Evolutionary conservation across 2,113 vertebrate genomes (phyloP).

Genomic region (Riparia riparia): DNA sequence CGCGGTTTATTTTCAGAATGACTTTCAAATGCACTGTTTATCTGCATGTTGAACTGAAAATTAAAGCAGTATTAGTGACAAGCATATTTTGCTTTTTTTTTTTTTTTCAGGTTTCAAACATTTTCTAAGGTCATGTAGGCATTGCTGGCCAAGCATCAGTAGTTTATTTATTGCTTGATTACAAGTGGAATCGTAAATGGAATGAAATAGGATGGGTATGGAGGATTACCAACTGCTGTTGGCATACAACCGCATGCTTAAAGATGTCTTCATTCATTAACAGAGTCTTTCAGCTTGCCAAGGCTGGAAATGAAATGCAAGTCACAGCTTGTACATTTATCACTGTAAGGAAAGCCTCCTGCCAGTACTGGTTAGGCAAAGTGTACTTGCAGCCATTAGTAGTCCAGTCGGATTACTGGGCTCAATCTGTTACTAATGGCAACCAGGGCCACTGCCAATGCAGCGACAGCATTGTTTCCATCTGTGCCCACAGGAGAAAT

Average conservation of each 20-base stretch:
- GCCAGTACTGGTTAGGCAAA: conserved; percentile 57
- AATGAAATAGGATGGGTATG: conserved; percentile 67
- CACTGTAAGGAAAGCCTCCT: conserved; percentile 50
- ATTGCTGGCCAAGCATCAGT: conserved; percentile 21
- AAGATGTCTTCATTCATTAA: conserved; percentile 78
- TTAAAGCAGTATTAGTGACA: not conserved
- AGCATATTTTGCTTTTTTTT: conserved; percentile 3
- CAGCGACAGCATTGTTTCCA: conserved; percentile 29
- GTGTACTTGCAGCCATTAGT: conserved; percentile 50
- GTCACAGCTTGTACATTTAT: conserved; percentile 68
- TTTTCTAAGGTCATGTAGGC: conserved; percentile 30
- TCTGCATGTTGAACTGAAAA: not conserved
- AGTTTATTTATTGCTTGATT: conserved; percentile 55
- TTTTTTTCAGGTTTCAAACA: conserved; percentile 33
- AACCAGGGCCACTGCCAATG: not conserved
- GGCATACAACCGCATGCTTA: conserved; percentile 56
- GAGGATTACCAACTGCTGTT: conserved; percentile 71
- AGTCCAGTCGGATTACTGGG: conserved; percentile 56
- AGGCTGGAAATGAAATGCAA: conserved; percentile 68
- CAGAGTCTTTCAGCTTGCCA: conserved; percentile 67
- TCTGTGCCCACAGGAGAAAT: conserved; percentile 15
- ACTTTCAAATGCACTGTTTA: conserved; percentile 5
- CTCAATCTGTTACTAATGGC: conserved; percentile 54
- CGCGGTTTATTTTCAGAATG: not conserved
- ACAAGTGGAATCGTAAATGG: conserved; percentile 58